Percentiles rank a stretch among this genome's conserved stretches.
Conservation (phyloP, 2,113 vertebrate genomes). For the Tretioscincus oriximinensis region DNA sequence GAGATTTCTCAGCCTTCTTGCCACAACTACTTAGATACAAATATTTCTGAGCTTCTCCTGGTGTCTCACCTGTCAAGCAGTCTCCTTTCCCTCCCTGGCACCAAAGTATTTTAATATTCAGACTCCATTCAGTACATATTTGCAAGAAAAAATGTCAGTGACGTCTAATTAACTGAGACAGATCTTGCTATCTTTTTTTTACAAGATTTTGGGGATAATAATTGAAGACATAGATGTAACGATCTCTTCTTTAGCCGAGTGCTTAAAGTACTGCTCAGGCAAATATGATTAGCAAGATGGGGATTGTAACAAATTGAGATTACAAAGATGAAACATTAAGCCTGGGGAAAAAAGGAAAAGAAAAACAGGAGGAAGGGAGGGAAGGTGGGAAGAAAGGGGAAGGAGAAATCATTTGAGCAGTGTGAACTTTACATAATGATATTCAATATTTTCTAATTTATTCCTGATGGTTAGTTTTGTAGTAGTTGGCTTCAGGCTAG, state of each 20-base stretch:
- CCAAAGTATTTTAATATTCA: not conserved
- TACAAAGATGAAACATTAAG: slow-evolving; percentile 5
- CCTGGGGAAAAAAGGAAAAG: not conserved
- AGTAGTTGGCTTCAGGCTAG: not conserved
- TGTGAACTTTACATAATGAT: not conserved
- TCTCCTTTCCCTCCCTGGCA: not conserved
- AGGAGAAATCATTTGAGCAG: not conserved
- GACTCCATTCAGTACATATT: not conserved
- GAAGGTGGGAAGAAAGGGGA: no score
- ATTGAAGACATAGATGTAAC: not conserved
- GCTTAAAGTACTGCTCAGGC: slow-evolving; percentile 20
- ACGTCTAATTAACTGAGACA: slow-evolving; percentile 1
- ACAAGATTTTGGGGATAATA: not conserved
- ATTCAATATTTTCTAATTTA: not conserved
- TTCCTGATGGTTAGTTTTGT: not conserved
- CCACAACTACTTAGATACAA: not conserved
- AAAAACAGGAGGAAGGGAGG: not conserved
- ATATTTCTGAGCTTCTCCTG: slow-evolving; percentile 5
- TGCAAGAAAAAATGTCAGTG: not conserved
- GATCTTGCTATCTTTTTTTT: slow-evolving; percentile 10
- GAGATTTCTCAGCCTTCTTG: not conserved
- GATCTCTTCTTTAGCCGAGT: slow-evolving; percentile 12
- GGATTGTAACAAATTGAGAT: slow-evolving; percentile 5
- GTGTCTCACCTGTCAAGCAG: not conserved
- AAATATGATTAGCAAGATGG: not conserved